Conservation (phyloP, 2,797 vertebrate genomes). For the Vultur gryphus region DNA sequence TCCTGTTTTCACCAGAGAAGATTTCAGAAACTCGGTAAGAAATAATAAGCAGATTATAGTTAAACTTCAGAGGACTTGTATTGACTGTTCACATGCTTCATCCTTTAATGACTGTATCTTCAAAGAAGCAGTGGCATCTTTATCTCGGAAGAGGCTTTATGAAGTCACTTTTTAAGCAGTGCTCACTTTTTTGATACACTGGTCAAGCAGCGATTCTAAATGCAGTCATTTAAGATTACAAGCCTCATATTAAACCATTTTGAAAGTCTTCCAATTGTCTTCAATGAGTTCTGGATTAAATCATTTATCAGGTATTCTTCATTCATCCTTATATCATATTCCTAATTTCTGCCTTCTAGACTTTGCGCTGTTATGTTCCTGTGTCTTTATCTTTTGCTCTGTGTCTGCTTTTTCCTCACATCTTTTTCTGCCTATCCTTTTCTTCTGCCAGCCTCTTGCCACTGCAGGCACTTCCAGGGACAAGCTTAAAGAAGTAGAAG, state of each 20-base stretch:
- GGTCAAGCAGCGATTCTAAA: background rate
- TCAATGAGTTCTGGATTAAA: background rate
- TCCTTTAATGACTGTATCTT: slow-evolving; percentile 51
- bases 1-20: background rate
- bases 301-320: background rate
- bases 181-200: background rate
- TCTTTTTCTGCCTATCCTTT: background rate
- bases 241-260: background rate
- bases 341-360: background rate
- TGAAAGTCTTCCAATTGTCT: background rate
- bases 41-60: slow-evolving; percentile 36
- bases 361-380: background rate
- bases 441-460: background rate
- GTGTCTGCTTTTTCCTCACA: background rate
- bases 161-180: background rate
- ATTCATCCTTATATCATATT: background rate
- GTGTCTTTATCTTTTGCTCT: background rate
- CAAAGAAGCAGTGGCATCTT: slow-evolving; percentile 14
- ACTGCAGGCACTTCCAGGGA: background rate
- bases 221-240: background rate
- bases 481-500: background rate
- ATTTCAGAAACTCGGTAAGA: background rate
- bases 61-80: slow-evolving; percentile 9
- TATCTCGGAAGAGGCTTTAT: background rate
- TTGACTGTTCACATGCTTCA: background rate